These are phyloP conservation scores for Montipora foliosa DNA, from an alignment of 64 coral and sea anemone genomes.

Conservation along the genomic window DNA sequence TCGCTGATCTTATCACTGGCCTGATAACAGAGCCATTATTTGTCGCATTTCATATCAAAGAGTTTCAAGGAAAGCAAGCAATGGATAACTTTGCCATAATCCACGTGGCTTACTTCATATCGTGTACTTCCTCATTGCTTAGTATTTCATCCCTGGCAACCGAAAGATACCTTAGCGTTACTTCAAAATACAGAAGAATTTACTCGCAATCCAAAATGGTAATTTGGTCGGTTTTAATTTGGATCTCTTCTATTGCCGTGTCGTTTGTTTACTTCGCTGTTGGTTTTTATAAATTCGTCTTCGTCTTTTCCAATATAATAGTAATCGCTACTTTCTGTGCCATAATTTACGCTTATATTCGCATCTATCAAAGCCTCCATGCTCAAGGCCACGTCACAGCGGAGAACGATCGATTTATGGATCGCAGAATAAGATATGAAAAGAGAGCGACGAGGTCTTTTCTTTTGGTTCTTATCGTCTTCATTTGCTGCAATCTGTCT, in stretches of 20 bases:
- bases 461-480: conserved; percentile 62
- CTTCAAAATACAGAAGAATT: conserved; percentile 49
- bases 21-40: conserved; percentile 48
- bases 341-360: conserved; percentile 51
- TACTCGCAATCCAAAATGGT: conserved; percentile 20
- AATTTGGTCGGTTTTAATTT: conserved; percentile 45
- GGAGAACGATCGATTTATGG: not conserved
- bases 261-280: conserved; percentile 66
- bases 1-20: conserved; percentile 64
- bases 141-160: conserved; percentile 80
- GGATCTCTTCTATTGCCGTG: conserved; percentile 48
- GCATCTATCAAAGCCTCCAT: conserved; percentile 75
- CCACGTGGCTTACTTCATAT: conserved; percentile 86
- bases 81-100: conserved; percentile 67
- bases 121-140: conserved; percentile 71
- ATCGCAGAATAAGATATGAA: conserved; percentile 42
- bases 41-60: conserved; percentile 56
- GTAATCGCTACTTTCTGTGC: conserved; percentile 36
- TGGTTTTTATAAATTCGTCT: conserved; percentile 65
- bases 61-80: conserved; percentile 61
- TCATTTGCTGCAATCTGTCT: conserved; percentile 60
- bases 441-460: conserved; percentile 73
- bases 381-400: not conserved
- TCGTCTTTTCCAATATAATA: conserved; percentile 70
- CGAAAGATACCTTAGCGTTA: conserved; percentile 73